A percentile compares a stretch with the other conserved stretches of the same genome.
Evolutionary conservation across 1,140 invertebrate species (phyloP).

Genomic region (Laodelphax striatellus): DNA sequence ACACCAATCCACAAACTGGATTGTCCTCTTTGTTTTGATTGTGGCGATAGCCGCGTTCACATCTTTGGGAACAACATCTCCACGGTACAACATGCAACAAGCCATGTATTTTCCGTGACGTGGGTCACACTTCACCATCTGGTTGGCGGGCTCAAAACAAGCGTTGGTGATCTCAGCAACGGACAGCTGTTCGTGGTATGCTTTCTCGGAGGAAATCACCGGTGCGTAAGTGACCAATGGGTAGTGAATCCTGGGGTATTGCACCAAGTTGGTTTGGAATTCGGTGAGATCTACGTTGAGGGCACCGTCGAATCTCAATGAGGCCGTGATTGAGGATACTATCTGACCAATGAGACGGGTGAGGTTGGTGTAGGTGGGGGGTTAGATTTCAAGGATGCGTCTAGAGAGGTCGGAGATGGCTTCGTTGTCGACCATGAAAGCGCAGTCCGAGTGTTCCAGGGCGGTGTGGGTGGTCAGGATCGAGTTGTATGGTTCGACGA

Average conservation of each 20-base stretch:
- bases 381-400: constrained; percentile 45
- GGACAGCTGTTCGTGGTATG: constrained; percentile 46
- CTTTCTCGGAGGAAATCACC: constrained; percentile 48
- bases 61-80: constrained; percentile 55
- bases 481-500: constrained; percentile 65
- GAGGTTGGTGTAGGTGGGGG: constrained; percentile 52
- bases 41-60: constrained; percentile 61
- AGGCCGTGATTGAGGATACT: constrained; percentile 47
- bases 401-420: constrained; percentile 60
- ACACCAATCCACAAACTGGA: constrained; percentile 52
- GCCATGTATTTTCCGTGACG: constrained; percentile 76
- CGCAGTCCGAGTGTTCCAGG: constrained; percentile 51
- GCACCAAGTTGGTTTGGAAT: constrained; percentile 80
- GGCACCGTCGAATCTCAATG: constrained; percentile 72
- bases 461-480: constrained; percentile 69
- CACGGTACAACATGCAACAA: constrained; percentile 71
- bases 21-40: constrained; percentile 52
- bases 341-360: constrained; percentile 50
- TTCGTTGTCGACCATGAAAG: constrained; percentile 60
- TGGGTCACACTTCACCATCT: constrained; percentile 80
- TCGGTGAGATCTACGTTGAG: constrained; percentile 83
- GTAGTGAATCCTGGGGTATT: constrained; percentile 74
- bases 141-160: constrained; percentile 57
- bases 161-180: constrained; percentile 55
- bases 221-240: constrained; percentile 52